Base-by-base conservation (phyloP, 2,888 invertebrate species). In the Euplexia lucipara region DNA sequence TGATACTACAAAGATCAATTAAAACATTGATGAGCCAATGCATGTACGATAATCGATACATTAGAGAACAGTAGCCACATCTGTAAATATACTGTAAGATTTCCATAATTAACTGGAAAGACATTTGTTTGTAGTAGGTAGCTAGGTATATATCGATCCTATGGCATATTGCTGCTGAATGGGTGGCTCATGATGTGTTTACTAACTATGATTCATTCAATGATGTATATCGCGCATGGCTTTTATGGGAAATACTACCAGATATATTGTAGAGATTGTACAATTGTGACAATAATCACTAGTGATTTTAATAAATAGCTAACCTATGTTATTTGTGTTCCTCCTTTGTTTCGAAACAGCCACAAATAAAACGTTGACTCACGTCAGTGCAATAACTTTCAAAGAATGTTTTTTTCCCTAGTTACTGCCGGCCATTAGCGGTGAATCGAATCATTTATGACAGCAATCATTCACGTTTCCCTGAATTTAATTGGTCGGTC, bases 401-500 rank as follows among this genome's bases (percentile, higher is more conserved):
- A 3, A 30, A 30, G 22, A 35, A 9, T 34, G 20, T 44, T 35
- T 72, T n/a, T 61, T 70, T 48, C 45, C 32, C 44, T 30, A 44
- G 4, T 72, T 47, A 56, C 48, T 32, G 22, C 34, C 39, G 16
- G 59, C 53, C 48, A 44, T 78, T 66, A 67, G 39, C 53, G 58
- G 51, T 42, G 53, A 74, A 67, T 67, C 54, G 57, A 51, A 56
- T 73, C 54, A 67, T 74, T 75, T 78, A 78, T 79, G 64, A 81
- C 67, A 68, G 62, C 56, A 71, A 81, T 78, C 62, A 75, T 78
- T 78, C 60, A 79, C 47, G 66, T 75, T 64, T 61, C 63, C 63
- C 61, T 67, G 72, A 79, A 65, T 66, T 71, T 82, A 76, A 76
- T 71, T 62, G 78, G 66, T 74, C 42, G 59, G 70, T 74, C 68